Evolutionary conservation across 2,797 vertebrate species (phyloP).

Genomic region (Squalus acanthias): DNA sequence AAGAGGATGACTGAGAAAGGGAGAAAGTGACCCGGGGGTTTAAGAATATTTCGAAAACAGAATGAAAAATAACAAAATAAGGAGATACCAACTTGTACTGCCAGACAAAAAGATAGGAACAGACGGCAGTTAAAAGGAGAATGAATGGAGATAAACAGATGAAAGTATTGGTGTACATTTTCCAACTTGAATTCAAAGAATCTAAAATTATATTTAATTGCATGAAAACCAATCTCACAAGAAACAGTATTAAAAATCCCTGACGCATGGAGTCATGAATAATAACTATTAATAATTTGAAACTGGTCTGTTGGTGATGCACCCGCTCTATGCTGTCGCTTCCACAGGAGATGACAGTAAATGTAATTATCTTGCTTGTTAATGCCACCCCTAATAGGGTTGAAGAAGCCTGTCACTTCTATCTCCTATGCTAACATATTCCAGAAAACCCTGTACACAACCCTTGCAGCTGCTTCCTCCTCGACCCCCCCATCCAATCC

Average conservation of each 20-base stretch:
- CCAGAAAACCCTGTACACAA: background rate
- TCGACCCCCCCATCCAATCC: background rate
- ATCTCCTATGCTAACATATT: background rate
- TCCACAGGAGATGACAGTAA: background rate
- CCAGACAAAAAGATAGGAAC: background rate
- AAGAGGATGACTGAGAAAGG: background rate
- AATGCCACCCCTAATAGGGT: background rate
- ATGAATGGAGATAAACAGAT: background rate
- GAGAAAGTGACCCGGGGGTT: background rate
- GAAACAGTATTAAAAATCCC: background rate
- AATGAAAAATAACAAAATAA: background rate
- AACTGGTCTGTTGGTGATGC: background rate
- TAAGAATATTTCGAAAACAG: background rate
- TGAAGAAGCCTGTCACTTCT: background rate
- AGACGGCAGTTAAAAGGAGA: background rate
- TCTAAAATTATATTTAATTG: background rate
- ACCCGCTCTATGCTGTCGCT: background rate
- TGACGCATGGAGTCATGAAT: background rate
- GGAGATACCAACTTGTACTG: background rate
- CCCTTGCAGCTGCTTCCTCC: background rate
- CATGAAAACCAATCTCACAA: background rate
- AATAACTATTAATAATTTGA: background rate
- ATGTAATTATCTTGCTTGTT: slow-evolving; percentile 15
- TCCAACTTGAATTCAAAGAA: background rate
- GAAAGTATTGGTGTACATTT: background rate